phyloP scores from a whole-genome alignment of 1,140 invertebrate species.

The Hypothenemus hampei region DNA sequence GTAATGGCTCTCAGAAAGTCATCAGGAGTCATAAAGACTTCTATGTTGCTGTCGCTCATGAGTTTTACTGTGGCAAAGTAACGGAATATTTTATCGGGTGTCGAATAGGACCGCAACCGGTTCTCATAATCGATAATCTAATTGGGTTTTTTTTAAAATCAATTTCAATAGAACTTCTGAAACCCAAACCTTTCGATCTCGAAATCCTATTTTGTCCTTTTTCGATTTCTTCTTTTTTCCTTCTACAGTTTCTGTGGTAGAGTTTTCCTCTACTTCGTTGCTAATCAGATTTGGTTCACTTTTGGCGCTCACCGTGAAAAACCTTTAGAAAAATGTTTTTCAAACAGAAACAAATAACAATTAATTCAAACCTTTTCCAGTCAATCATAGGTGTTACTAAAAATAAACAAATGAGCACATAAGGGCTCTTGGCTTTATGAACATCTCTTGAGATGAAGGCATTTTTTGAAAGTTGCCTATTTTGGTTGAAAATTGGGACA shows the following conservation, averaged over 20 bases:
- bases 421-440: constrained; percentile 3
- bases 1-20: constrained; percentile 96
- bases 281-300: constrained; percentile 41
- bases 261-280: constrained; percentile 36
- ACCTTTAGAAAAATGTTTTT: constrained; percentile 33
- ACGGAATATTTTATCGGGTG: constrained; percentile 98
- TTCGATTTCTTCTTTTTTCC: constrained; percentile 68
- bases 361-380: constrained; percentile 16
- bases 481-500: not conserved
- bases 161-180: not conserved
- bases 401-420: not conserved
- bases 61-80: constrained; percentile 98
- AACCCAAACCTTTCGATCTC: constrained; percentile 77
- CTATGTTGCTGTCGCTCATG: constrained; percentile 62
- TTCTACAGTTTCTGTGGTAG: constrained; percentile 42
- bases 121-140: constrained; percentile 99
- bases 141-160: constrained; percentile 5
- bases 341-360: constrained; percentile 1
- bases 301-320: constrained; percentile 43
- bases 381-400: constrained; percentile 6
- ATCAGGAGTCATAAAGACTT: constrained; percentile 96
- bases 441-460: not conserved
- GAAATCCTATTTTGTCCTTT: constrained; percentile 84
- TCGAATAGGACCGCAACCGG: constrained; percentile 89
- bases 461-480: not conserved